Conservation (phyloP, 1,140 invertebrate genomes). For the Mercenaria mercenaria region DNA sequence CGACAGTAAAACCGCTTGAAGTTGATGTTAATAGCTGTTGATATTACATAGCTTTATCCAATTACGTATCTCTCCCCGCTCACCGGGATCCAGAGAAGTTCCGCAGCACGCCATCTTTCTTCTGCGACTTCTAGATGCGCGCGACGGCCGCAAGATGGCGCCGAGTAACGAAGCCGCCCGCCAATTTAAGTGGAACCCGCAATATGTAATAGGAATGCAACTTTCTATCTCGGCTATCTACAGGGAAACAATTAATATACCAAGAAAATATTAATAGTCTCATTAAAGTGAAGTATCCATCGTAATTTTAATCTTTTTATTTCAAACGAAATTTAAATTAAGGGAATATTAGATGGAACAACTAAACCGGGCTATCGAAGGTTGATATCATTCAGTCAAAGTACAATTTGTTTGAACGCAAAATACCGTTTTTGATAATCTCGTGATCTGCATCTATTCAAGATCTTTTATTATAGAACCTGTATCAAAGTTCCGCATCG, state of each 20-base stretch:
- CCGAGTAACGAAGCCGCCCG: slow-evolving; percentile 50
- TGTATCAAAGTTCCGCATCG: slow-evolving; percentile 17
- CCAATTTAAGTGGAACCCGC: slow-evolving; percentile 50
- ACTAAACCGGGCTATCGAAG: slow-evolving; percentile 5
- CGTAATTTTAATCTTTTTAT: slow-evolving; percentile 60
- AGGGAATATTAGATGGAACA: slow-evolving; percentile 26
- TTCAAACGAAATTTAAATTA: slow-evolving; percentile 65
- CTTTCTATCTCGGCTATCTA: slow-evolving; percentile 50
- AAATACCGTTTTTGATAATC: slow-evolving; percentile 43
- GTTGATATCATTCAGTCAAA: slow-evolving; percentile 17
- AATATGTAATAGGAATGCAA: slow-evolving; percentile 51
- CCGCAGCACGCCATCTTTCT: slow-evolving; percentile 56
- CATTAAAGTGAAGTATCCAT: slow-evolving; percentile 48
- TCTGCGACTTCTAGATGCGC: slow-evolving; percentile 24
- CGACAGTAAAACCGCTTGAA: slow-evolving; percentile 31
- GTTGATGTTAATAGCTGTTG: slow-evolving; percentile 65
- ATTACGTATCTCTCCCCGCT: slow-evolving; percentile 52
- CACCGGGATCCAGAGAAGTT: slow-evolving; percentile 28
- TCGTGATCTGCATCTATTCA: slow-evolving; percentile 2
- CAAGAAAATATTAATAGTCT: slow-evolving; percentile 57
- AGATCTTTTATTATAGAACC: slow-evolving; percentile 4
- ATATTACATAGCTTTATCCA: slow-evolving; percentile 63
- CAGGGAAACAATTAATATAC: slow-evolving; percentile 46
- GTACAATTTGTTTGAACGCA: slow-evolving; percentile 55
- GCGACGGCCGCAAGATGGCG: slow-evolving; percentile 24